These are phyloP conservation scores for Atethmia centrago DNA, from an alignment of 2,888 invertebrate species.

Conservation along the genomic window DNA sequence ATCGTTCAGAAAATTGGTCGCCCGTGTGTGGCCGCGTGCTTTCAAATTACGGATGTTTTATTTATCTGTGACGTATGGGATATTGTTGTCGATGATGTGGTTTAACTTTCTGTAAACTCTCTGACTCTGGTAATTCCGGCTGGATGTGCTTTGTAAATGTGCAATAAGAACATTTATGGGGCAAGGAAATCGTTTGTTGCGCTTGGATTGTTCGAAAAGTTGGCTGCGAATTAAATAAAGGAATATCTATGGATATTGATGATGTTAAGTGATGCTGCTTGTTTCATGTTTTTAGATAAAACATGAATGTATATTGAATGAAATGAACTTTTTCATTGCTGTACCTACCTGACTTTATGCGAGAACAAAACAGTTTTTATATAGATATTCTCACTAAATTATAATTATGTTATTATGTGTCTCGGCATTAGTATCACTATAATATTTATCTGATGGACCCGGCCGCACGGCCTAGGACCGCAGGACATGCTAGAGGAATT, in stretches of 20 bases:
- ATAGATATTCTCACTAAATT: too few species aligned
- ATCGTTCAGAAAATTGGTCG: conserved; percentile 16
- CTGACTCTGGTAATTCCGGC: conserved; percentile 23
- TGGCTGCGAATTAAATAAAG: not conserved
- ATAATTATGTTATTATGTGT: not conserved
- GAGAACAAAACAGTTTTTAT: not conserved
- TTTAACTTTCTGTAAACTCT: conserved; percentile 29
- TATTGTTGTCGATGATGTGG: conserved; percentile 47
- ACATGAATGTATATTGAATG: not conserved
- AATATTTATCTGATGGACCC: not conserved
- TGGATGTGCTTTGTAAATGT: conserved; percentile 20
- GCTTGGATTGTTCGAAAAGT: conserved; percentile 14
- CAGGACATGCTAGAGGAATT: not conserved
- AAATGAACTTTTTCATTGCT: not conserved
- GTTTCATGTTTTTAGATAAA: not conserved
- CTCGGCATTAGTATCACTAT: not conserved
- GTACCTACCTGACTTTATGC: not conserved
- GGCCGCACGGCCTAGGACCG: not conserved
- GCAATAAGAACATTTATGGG: conserved; percentile 32
- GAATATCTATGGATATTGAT: not conserved
- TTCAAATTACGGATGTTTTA: conserved; percentile 11
- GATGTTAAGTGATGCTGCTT: not conserved
- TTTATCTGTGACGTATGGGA: conserved; percentile 21
- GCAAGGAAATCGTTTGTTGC: conserved; percentile 7
- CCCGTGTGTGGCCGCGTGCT: conserved; percentile 20